A percentile compares a stretch with the other conserved stretches of the same genome.
Evolutionary conservation across 2,113 vertebrate genomes (phyloP).

Genomic region (Cynocephalus volans): DNA sequence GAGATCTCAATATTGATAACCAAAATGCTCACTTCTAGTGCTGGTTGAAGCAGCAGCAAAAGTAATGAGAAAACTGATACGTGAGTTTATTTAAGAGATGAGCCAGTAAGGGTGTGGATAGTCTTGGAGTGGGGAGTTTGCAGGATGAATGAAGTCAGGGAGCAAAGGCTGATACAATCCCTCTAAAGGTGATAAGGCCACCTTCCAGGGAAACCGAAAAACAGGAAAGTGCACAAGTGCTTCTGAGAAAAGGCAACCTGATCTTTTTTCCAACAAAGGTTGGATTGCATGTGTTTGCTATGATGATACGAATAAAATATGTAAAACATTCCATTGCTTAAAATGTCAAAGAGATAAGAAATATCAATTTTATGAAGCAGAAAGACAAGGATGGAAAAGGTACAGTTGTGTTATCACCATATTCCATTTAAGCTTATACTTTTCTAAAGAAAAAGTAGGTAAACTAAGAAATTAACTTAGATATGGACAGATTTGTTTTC

Average conservation of each 20-base stretch:
- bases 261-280: neutral
- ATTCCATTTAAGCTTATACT: neutral
- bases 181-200: neutral
- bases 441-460: neutral
- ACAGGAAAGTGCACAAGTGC: neutral
- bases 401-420: neutral
- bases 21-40: neutral
- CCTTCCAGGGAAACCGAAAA: neutral
- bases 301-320: neutral
- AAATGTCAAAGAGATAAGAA: neutral
- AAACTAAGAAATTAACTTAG: neutral
- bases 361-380: neutral
- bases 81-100: neutral
- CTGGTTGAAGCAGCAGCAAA: neutral
- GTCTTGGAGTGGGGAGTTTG: too few relatives aligned
- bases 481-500: neutral
- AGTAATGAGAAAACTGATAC: neutral
- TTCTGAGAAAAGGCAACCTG: neutral
- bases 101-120: neutral
- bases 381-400: neutral
- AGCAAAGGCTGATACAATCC: neutral
- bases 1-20: neutral
- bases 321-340: neutral
- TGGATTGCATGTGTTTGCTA: neutral
- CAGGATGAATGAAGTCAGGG: neutral